A percentile compares a stretch with the other conserved stretches of the same genome.
These are phyloP conservation scores for Odontophorus gujanensis DNA, from an alignment of 2,113 vertebrate species.

Conservation along the genomic window DNA sequence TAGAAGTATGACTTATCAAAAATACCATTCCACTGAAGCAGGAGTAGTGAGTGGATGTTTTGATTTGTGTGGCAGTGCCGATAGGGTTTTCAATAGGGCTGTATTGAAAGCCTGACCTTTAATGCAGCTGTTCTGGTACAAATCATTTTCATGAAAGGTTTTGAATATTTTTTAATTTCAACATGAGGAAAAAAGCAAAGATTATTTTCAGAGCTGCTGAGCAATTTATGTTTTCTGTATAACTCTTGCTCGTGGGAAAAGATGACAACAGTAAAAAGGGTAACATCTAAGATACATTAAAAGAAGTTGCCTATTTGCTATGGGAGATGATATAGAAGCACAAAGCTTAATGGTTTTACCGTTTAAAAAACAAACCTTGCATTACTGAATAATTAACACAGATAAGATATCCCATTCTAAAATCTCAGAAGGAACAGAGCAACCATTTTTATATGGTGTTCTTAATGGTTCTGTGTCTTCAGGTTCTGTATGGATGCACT, in stretches of 20 bases:
- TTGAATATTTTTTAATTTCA: background rate
- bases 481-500: background rate
- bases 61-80: background rate
- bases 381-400: background rate
- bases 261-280: background rate
- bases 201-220: background rate
- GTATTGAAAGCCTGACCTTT: constrained; percentile 21
- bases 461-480: background rate
- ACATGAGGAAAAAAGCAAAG: background rate
- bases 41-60: background rate
- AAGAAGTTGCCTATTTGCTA: too few relatives aligned
- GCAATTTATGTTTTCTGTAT: background rate
- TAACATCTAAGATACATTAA: background rate
- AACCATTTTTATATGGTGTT: background rate
- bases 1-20: background rate
- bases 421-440: background rate
- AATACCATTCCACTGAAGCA: background rate
- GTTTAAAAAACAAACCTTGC: background rate
- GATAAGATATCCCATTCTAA: background rate
- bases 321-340: background rate
- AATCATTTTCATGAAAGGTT: background rate
- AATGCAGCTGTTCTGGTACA: background rate
- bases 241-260: background rate
- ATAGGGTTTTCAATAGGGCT: background rate
- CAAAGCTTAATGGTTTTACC: background rate